phyloP scores from a whole-genome alignment of 2,113 vertebrate genomes.

The Cathartes aura region DNA sequence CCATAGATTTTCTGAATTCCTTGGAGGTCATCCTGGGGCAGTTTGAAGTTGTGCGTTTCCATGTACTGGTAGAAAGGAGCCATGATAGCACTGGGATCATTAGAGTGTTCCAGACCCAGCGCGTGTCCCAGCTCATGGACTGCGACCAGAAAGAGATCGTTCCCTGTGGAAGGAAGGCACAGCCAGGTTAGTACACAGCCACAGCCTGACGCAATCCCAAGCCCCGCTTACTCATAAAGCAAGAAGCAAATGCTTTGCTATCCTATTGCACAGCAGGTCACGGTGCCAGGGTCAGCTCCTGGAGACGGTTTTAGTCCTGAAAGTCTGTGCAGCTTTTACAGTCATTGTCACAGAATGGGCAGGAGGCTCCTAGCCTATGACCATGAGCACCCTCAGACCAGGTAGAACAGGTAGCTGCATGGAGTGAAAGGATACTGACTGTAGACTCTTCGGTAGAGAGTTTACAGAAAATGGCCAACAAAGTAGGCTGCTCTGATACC shows the following conservation, averaged over 20 bases:
- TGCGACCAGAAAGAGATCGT: slow-evolving; percentile 95
- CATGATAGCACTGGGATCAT: slow-evolving; percentile 97
- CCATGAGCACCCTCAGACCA: neutral
- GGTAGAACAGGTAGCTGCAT: neutral
- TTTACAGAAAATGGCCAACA: neutral
- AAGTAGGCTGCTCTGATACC: neutral
- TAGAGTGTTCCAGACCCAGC: slow-evolving; percentile 94
- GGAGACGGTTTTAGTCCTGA: neutral
- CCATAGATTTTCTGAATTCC: slow-evolving; percentile 99
- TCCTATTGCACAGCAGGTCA: neutral
- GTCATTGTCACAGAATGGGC: neutral
- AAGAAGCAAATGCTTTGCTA: neutral
- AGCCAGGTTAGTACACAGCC: neutral
- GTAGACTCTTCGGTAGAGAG: neutral
- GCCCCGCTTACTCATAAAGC: neutral
- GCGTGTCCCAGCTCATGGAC: slow-evolving; percentile 96
- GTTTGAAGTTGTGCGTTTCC: slow-evolving; percentile 98
- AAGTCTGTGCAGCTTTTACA: neutral
- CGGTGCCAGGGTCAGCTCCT: neutral
- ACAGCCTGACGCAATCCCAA: neutral
- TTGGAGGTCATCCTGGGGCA: slow-evolving; percentile 95
- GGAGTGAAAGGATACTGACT: neutral
- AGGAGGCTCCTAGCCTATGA: neutral
- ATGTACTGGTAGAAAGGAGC: slow-evolving; percentile 99
- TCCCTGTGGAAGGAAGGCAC: slow-evolving; percentile 79